phyloP scores from a whole-genome alignment of 2,888 invertebrate species.

The Andrena trimmerana region DNA sequence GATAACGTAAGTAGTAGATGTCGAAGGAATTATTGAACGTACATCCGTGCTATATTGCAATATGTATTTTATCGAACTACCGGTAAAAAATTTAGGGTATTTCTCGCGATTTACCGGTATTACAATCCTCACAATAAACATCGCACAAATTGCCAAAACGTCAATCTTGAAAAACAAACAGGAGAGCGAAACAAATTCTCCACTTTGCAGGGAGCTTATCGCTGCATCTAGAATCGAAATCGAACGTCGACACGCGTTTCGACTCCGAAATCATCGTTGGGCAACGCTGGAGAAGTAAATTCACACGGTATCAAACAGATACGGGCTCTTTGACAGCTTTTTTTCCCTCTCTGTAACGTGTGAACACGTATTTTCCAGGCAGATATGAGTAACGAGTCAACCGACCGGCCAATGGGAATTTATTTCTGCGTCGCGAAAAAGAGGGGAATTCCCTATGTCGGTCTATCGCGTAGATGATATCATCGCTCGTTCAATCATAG shows the following conservation, averaged over 20 bases:
- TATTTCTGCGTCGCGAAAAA: slow-evolving; percentile 38
- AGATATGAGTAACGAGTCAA: slow-evolving; percentile 49
- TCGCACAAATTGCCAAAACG: neutral
- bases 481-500: slow-evolving; percentile 59
- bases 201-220: slow-evolving; percentile 1
- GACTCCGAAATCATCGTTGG: slow-evolving; percentile 30
- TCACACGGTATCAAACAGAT: slow-evolving; percentile 41
- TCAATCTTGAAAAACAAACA: neutral
- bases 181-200: neutral
- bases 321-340: slow-evolving; percentile 15
- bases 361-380: slow-evolving; percentile 41
- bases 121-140: neutral
- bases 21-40: too few species aligned
- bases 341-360: neutral
- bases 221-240: slow-evolving; percentile 12
- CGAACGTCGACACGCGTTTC: slow-evolving; percentile 15
- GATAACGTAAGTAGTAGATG: too few species aligned
- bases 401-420: slow-evolving; percentile 48
- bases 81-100: too few species aligned
- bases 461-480: slow-evolving; percentile 54
- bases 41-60: too few species aligned
- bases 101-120: neutral
- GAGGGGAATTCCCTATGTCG: slow-evolving; percentile 52
- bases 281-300: slow-evolving; percentile 24
- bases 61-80: too few species aligned